A percentile compares a stretch with the other conserved stretches of the same genome.
These are phyloP conservation scores for Catharus fuscescens DNA, from an alignment of 2,113 vertebrate genomes.

Conservation along the genomic window DNA sequence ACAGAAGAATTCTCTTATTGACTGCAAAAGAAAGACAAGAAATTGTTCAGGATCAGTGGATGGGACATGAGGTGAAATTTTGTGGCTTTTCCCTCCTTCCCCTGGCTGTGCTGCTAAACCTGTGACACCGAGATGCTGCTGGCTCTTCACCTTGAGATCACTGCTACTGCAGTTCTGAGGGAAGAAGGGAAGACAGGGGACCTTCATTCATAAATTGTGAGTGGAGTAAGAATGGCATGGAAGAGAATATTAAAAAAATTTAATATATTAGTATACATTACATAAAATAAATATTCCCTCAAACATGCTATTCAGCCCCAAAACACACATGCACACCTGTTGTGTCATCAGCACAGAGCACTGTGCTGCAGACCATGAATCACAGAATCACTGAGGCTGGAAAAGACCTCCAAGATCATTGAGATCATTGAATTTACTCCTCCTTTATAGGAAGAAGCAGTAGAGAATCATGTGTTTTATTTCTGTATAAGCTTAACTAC, in stretches of 20 bases:
- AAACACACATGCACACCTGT: background rate
- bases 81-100: background rate
- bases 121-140: background rate
- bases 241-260: background rate
- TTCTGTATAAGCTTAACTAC: background rate
- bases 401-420: background rate
- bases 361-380: background rate
- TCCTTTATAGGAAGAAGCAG: background rate
- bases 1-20: background rate
- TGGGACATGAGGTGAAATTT: background rate
- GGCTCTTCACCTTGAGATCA: background rate
- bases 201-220: background rate
- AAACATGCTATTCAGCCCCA: background rate
- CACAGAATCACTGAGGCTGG: background rate
- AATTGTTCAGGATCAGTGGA: background rate
- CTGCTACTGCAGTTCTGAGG: background rate
- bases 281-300: background rate
- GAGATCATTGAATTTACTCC: background rate
- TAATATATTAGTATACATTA: background rate
- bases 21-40: background rate
- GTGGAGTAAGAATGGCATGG: background rate
- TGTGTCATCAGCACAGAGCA: background rate
- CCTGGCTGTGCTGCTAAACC: background rate
- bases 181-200: background rate
- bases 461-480: too few relatives aligned